phyloP scores from a whole-genome alignment of 2,888 invertebrate genomes.

The Drosophila emarginata region DNA sequence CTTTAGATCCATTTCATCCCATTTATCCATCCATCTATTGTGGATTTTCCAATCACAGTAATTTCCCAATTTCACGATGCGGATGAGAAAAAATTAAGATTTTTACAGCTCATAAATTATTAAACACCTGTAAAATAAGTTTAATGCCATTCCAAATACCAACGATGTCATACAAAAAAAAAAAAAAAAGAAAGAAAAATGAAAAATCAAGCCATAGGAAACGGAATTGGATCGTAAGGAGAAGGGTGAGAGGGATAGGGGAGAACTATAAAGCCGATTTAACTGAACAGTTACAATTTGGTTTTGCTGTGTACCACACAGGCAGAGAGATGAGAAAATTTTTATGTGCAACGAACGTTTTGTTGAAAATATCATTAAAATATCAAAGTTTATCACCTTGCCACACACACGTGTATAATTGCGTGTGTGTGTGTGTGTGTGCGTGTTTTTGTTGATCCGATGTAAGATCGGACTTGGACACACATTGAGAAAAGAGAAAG shows the following conservation, averaged over 20 bases:
- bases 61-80: constrained; percentile 2
- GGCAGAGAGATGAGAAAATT: constrained; percentile 27
- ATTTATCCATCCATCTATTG: background rate
- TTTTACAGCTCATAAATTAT: constrained; percentile 74
- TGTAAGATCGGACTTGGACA: constrained; percentile 39
- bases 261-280: constrained; percentile 62
- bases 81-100: constrained; percentile 50
- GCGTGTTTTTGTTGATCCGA: constrained; percentile 30
- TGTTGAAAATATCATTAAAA: constrained; percentile 80
- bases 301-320: constrained; percentile 36
- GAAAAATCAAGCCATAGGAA: background rate
- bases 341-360: constrained; percentile 76
- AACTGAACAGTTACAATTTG: constrained; percentile 67
- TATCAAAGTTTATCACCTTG: constrained; percentile 77
- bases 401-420: constrained; percentile 53
- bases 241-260: background rate
- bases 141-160: constrained; percentile 53
- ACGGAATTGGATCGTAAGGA: background rate
- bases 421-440: background rate
- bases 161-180: constrained; percentile 28
- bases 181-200: background rate
- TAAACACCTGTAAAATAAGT: constrained; percentile 67
- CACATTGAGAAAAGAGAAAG: constrained; percentile 20
- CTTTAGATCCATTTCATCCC: background rate
- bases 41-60: background rate